Evolutionary conservation across 1,140 invertebrate species (phyloP), one percentile per base, ranked within the genome.

Genomic region (Bombus breviceps): DNA sequence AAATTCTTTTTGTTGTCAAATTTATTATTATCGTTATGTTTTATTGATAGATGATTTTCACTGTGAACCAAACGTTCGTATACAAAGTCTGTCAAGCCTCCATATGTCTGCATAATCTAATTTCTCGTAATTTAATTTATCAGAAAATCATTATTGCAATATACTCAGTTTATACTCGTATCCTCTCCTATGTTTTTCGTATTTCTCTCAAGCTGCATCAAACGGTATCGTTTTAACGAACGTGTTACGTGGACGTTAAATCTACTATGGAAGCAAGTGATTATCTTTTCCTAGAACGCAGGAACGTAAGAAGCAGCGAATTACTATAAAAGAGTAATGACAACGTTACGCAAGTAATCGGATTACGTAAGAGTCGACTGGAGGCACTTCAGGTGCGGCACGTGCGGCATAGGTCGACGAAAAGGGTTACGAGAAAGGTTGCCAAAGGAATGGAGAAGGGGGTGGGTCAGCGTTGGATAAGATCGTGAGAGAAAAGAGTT

Each of bases 401-500:
- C 74, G 78, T 86, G 85, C 75, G 66, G 80, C 57, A 90, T 86
- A 87, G 62, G 71, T 80, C 77, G 75, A 57, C 62, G 64, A 66
- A 83, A 86, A 86, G 81, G 76, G 69, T 90, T 90, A 86, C 47
- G 74, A 71, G 68, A 87, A 79, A 82, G 88, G 73, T 83, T 74
- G 73, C 64, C 34, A 66, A 73, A 68, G 43, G 62, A 34, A n/a
- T 32, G 47, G 13, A 10, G 68, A 25, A 34, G 37, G 57, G 66
- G 57, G 32, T 80, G 78, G 41, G 39, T 74, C 53, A n/a, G 32
- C 59, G 18, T 32, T 69, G 43, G 59, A 83, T 68, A 85, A 81
- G 41, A 89, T 86, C 80, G 87, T 88, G 87, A 89, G 83, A 89
- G 73, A 81, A 88, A 83, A 86, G 78, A 81, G 43, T 69, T 57